Conservation (phyloP, 2,888 invertebrate genomes). For the Margaritifera margaritifera region DNA sequence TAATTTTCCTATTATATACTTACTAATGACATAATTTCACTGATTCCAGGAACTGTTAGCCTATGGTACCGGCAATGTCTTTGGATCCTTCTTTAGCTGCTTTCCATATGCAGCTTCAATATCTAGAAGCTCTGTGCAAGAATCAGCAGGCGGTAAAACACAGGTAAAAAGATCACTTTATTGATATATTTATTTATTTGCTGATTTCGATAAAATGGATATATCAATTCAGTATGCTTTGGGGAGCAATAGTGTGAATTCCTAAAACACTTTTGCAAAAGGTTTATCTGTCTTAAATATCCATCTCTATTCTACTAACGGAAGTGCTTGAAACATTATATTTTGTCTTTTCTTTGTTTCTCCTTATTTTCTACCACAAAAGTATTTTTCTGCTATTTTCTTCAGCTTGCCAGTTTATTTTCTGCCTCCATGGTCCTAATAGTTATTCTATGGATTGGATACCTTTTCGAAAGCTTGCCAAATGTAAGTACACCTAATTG, state of each 20-base stretch:
- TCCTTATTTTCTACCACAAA: too few relatives aligned
- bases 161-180: constrained; percentile 54
- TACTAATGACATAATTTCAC: too few relatives aligned
- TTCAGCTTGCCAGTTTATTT: constrained; percentile 48
- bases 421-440: constrained; percentile 48
- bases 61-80: constrained; percentile 74
- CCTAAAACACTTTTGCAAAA: too few relatives aligned
- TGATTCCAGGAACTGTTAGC: constrained; percentile 64
- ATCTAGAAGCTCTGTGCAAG: constrained; percentile 80
- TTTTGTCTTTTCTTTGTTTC: too few relatives aligned
- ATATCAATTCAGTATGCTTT: too few relatives aligned
- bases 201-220: too few relatives aligned
- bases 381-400: background rate
- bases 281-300: too few relatives aligned
- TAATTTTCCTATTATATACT: background rate
- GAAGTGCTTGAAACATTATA: too few relatives aligned
- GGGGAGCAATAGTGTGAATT: too few relatives aligned
- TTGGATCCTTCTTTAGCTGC: constrained; percentile 77
- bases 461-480: constrained; percentile 50
- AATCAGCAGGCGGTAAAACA: constrained; percentile 88
- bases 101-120: constrained; percentile 72
- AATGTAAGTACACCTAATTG: constrained; percentile 38
- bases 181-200: too few relatives aligned
- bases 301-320: too few relatives aligned
- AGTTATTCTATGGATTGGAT: constrained; percentile 55